A percentile compares a stretch with the other conserved stretches of the same genome.
These are phyloP conservation scores for Coelinius sp. DNA, from an alignment of 2,888 invertebrate species.

Conservation along the genomic window DNA sequence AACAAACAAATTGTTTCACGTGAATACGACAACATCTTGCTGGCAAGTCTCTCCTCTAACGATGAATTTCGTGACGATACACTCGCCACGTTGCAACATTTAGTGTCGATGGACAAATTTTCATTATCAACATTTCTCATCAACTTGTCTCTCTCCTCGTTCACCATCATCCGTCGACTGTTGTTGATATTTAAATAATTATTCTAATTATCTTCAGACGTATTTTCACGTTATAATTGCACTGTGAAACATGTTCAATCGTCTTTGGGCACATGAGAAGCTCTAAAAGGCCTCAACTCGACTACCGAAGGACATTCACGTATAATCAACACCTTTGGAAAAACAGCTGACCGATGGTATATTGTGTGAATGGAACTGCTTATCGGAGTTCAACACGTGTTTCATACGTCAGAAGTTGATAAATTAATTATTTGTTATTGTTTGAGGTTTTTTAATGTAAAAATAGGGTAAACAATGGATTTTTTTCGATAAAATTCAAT, in stretches of 20 bases:
- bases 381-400: neutral
- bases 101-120: conserved; percentile 49
- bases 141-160: conserved; percentile 54
- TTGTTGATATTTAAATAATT: neutral
- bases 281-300: neutral
- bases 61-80: conserved; percentile 50
- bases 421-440: neutral
- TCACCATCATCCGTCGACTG: conserved; percentile 61
- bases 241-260: neutral
- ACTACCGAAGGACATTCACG: neutral
- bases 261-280: neutral
- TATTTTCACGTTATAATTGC: neutral
- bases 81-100: conserved; percentile 63
- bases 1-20: conserved; percentile 78
- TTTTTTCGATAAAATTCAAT: neutral
- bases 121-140: conserved; percentile 65
- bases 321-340: neutral
- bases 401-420: neutral
- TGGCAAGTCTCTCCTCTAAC: conserved; percentile 59
- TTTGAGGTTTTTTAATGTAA: neutral
- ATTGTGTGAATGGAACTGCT: neutral
- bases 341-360: conserved; percentile 16
- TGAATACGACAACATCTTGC: conserved; percentile 76
- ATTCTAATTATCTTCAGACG: neutral
- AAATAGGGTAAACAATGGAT: neutral